These are phyloP conservation scores for Meda fulgida DNA, from an alignment of 2,797 vertebrate genomes.

Conservation along the genomic window DNA sequence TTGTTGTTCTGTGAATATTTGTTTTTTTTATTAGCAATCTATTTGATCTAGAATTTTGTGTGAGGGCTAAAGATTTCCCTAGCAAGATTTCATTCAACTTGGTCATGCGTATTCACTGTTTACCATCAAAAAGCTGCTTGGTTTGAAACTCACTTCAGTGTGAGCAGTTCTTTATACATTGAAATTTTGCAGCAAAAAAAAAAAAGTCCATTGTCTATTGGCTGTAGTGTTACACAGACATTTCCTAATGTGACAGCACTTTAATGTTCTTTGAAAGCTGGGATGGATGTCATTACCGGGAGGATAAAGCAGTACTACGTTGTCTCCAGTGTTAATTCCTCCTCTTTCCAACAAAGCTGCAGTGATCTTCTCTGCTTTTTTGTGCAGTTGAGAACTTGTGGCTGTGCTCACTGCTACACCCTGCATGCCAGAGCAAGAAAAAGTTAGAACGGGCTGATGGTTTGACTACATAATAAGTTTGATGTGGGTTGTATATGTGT, in stretches of 20 bases:
- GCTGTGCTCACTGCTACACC: slow-evolving; percentile 92
- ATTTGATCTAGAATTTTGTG: neutral
- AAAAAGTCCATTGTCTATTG: no score
- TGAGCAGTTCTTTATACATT: neutral
- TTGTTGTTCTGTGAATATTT: neutral
- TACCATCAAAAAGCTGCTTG: neutral
- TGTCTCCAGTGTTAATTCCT: slow-evolving; percentile 95
- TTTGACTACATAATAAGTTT: neutral
- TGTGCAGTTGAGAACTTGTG: slow-evolving; percentile 94
- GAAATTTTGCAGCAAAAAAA: no score
- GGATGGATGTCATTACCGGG: slow-evolving; percentile 81
- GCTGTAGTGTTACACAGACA: no score
- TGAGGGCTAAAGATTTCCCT: neutral
- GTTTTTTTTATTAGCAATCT: neutral
- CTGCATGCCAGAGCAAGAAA: slow-evolving; percentile 70
- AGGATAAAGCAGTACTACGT: slow-evolving; percentile 97
- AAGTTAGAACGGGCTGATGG: neutral
- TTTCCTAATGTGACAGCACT: neutral
- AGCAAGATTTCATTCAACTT: neutral
- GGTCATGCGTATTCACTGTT: neutral
- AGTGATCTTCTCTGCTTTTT: slow-evolving; percentile 93
- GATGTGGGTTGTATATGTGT: neutral
- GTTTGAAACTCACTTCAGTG: neutral
- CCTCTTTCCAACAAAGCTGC: slow-evolving; percentile 91
- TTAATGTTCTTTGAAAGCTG: neutral